Evolutionary conservation across 2,797 vertebrate genomes (phyloP), one percentile per base, ranked within the genome.

Genomic region (Microtus obscurus): DNA sequence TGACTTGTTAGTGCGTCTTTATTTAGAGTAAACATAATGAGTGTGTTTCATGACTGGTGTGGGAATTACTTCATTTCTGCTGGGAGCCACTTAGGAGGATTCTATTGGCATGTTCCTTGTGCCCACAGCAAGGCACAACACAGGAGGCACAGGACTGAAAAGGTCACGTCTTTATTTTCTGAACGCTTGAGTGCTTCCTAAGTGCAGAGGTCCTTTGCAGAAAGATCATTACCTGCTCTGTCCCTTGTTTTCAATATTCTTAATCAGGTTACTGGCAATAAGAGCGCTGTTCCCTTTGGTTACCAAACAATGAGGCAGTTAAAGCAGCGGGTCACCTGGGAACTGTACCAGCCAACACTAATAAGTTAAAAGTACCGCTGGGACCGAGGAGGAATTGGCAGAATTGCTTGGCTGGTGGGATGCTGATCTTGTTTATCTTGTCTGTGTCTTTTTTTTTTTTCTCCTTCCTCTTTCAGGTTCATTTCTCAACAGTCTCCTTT

Each of bases 191-290:
- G 37, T 73, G 48, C 19, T 90, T 82, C 74, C 17, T 25, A 77
- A 90, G 37, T 79, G 43, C 43, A 65, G 25, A 53, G 16, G 80
- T 34, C 53, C 48, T 34, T 29, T 9, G 67, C 23, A 77, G 65
- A 90, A 93, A 94, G n/a, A 88, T 92, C 73, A 53, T 95, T 82
- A 81, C 43, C 43, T 65, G 71, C 40, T 59, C 5, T 73, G 17
- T 53, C 76, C 69, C 91, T 91, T 94, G 61, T 95, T 95, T 98
- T 94, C 51, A 95, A 79, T 91, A 90, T 91, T 91, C 40, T 27
- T 95, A 79, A 93, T 96, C 94, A 96, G 56, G 48, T 87, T 86
- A 59, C 77, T 87, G 81, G 80, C 82, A 89, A 17, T 85, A 91
- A 91, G 78, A 81, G 43, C n/a, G 1, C 56, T 61, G 73, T 96